Conservation (phyloP, 2,797 vertebrate genomes). For the Chaetophractus vellerosus region DNA sequence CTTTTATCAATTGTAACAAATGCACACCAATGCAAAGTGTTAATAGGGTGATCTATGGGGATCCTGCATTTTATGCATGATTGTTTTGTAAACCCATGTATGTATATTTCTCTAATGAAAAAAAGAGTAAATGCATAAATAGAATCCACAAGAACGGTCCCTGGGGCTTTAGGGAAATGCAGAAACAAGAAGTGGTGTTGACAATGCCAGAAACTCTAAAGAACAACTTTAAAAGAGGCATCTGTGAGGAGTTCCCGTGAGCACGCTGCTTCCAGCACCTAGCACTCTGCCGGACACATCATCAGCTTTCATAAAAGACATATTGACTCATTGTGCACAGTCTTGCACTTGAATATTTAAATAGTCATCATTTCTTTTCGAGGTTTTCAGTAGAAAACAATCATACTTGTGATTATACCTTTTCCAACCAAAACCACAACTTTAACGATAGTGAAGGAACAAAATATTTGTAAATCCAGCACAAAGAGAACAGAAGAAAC, state of each 20-base stretch:
- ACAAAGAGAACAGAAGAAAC: not conserved
- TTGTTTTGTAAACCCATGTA: too few species aligned
- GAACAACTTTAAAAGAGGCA: not conserved
- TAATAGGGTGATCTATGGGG: too few species aligned
- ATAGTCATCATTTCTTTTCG: not conserved
- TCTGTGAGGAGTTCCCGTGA: not conserved
- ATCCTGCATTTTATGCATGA: too few species aligned
- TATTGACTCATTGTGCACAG: too few species aligned
- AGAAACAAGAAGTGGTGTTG: not conserved
- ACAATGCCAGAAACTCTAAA: not conserved
- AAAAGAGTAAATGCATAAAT: not conserved
- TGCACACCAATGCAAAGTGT: too few species aligned
- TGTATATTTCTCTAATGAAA: too few species aligned
- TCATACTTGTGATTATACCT: conserved; percentile 18
- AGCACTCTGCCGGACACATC: rapidly evolving
- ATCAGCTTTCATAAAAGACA: not conserved
- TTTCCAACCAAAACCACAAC: not conserved
- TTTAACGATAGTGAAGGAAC: not conserved
- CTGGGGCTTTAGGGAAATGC: not conserved
- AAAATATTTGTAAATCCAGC: conserved; percentile 12
- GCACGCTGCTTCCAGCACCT: not conserved
- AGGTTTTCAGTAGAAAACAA: not conserved
- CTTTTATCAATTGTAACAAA: too few species aligned
- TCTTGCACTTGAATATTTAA: not conserved
- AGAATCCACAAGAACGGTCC: not conserved